Evolutionary conservation across 2,113 vertebrate species (phyloP).

Genomic region (Melanerpes formicivorus): DNA sequence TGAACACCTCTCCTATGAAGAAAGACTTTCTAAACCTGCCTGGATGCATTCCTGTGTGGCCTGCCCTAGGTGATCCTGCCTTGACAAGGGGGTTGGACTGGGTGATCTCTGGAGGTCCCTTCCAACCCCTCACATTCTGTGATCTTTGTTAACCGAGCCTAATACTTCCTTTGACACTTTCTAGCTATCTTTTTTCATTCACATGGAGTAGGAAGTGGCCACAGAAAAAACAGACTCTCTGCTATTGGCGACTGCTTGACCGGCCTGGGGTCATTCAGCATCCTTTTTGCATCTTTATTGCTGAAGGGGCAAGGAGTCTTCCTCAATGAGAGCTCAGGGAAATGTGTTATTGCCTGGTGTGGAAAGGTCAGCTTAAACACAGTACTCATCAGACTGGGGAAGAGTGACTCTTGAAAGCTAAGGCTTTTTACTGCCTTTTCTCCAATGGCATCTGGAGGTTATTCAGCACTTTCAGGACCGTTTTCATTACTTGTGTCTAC

Average conservation of each 20-base stretch:
- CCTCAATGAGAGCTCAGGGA: not conserved
- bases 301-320: not conserved
- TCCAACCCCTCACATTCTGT: no score
- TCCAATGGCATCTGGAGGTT: not conserved
- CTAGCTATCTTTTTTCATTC: not conserved
- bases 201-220: not conserved
- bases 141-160: accelerated
- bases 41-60: no score
- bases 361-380: not conserved
- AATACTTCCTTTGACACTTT: not conserved
- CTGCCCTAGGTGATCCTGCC: no score
- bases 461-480: not conserved
- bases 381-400: not conserved
- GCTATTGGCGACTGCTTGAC: not conserved
- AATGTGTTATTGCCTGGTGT: accelerated
- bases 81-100: no score
- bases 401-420: not conserved
- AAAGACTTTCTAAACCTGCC: no score
- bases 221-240: not conserved
- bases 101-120: no score
- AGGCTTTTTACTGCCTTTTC: not conserved
- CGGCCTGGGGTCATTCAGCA: not conserved
- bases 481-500: not conserved
- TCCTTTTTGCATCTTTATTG: not conserved
- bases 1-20: no score